phyloP scores from a whole-genome alignment of 2,113 vertebrate species.

The Calypte anna region DNA sequence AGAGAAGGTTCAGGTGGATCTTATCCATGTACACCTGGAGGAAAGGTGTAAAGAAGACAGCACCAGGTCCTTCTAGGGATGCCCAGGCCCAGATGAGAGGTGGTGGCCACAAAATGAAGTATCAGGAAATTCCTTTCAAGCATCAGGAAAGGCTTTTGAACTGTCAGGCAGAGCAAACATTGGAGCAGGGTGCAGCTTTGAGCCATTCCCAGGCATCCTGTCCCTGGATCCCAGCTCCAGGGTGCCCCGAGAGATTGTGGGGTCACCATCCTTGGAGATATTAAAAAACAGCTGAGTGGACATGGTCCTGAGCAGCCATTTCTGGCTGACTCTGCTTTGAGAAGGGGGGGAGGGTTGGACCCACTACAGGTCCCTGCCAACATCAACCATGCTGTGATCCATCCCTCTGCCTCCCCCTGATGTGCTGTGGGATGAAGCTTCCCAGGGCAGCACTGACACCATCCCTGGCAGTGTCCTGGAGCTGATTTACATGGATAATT shows the following conservation, averaged over 20 bases:
- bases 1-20: background rate
- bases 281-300: background rate
- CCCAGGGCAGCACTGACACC: background rate
- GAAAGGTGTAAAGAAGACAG: background rate
- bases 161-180: background rate
- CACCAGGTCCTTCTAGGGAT: background rate
- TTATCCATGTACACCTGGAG: background rate
- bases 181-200: background rate
- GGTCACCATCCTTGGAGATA: background rate
- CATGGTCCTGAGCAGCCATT: background rate
- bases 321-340: background rate
- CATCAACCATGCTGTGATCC: background rate
- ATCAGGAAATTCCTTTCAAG: background rate
- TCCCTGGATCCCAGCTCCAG: background rate
- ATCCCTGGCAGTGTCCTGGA: background rate
- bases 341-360: background rate
- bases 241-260: background rate
- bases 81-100: background rate
- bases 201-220: too few species aligned
- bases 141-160: background rate
- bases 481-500: background rate
- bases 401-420: background rate
- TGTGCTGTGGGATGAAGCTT: background rate
- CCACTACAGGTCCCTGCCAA: background rate
- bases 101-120: background rate